Evolutionary conservation across 2,113 vertebrate species (phyloP), one percentile per base, ranked within the genome.

Genomic region (Aleadryas rufinucha): DNA sequence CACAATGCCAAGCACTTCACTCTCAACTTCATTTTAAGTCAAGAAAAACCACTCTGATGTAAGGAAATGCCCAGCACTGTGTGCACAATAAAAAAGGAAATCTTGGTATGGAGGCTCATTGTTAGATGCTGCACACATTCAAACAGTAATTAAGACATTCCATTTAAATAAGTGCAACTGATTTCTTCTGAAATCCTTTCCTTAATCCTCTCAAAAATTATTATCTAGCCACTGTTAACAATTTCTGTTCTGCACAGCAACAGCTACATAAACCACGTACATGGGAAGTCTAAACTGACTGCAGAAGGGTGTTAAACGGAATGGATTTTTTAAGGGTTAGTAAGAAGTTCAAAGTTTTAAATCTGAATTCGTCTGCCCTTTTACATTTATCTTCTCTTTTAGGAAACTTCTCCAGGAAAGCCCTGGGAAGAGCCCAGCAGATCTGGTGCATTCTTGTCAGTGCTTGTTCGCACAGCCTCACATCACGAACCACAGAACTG

Each of bases 31-130:
- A 74, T 3, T 37, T 53, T 16, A 79, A 66, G 30, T 39, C 54
- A 94, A 59, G 63, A 54, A 39, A 79, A 70, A 94, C 7, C 33
- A 50, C 33, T 83, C n/a, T 28, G 26, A 72, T 63, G 31, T 26
- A 81, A 76, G 56, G 74, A 94, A 76, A 31, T 6, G 3, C 65
- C 66, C 65, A 60, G 44, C 28, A 66, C 6, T 63, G 33, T 10
- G 33, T 20, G 26, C 5, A 45, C 26, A 54, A 18, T 27, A 26
- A 59, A 39, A 65, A 24, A 22, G 23, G 20, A 68, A 63, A 39
- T 33, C 59, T 72, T 53, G 42, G 6, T 39, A 63, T 21, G 0
- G 1, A 83, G 44, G 57, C 3, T 16, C 0, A 1, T 16, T 83
- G 42, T 31, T 77, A 79, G 24, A 50, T 54, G 35, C 28, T 92